Evolutionary conservation across 2,888 invertebrate genomes (phyloP), one percentile per base, ranked within the genome.

Genomic region (Melanargia galathea): DNA sequence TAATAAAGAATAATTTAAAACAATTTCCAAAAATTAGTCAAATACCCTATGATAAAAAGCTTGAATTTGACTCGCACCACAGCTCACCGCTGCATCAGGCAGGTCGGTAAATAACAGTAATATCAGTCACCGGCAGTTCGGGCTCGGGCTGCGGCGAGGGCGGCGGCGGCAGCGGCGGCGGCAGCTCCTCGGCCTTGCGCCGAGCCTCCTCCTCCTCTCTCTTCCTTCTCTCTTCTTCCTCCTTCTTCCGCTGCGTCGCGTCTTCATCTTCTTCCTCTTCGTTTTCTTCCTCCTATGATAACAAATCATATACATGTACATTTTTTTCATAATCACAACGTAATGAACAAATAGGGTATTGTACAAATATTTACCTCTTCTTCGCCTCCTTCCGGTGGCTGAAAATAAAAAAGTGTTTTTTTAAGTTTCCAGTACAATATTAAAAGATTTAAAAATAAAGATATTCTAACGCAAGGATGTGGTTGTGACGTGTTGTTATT

Each of bases 261-360:
- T 89, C 88, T 62, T 90, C 90, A 55, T 89, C 88, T 68, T 88
- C 88, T 66, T 85, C 89, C 64, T 87, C 89, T 72, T 86, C 87
- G 8, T 66, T 80, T 22, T 64, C 73, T 66, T 80, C 84, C 75
- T 87, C 77, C 63, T 75, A 43, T 13, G 18, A 6, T 7, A 26
- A 26, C 22, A 22, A 20, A 20, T 20, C 5, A 26, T 49, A 6
- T 49, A 3, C 16, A 49, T n/a, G 8, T 8, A 49, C 2, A 4
- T 49, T 49, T 10, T 16, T 26, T 16, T 10, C 1, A 49, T 49
- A 10, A 30, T 16, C 5, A 7, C 1, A 16, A 8, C 8, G 0
- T 35, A 52, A 30, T 20, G 2, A 5, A 52, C 8, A 49, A 49
- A 18, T 51, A 51, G 22, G 24, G n/a, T 24, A 20, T 1, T 5